phyloP scores from a whole-genome alignment of 2,113 vertebrate genomes.

The Strix aluco region DNA sequence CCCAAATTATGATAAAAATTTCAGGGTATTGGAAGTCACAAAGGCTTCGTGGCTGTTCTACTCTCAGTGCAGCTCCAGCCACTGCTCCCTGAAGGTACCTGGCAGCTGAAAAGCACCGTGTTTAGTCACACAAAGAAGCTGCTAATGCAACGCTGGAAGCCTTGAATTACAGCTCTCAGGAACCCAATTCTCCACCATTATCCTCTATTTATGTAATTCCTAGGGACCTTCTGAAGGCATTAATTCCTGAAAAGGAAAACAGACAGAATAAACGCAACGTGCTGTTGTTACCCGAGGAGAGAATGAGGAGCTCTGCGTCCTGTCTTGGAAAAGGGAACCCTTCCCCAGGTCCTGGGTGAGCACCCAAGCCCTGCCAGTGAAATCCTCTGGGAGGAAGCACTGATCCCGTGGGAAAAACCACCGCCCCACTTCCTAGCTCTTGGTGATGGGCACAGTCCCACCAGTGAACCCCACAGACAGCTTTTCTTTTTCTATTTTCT shows the following conservation, averaged over 20 bases:
- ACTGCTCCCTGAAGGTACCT: background rate
- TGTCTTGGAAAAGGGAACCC: background rate
- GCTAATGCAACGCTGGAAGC: background rate
- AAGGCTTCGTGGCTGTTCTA: background rate
- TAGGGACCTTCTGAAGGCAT: background rate
- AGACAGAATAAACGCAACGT: fast-evolving
- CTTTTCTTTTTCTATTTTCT: background rate
- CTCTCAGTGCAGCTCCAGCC: background rate
- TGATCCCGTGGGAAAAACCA: background rate
- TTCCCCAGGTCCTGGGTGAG: background rate
- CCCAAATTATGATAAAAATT: background rate
- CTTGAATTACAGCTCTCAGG: background rate
- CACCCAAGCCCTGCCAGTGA: background rate
- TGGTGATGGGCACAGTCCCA: fast-evolving
- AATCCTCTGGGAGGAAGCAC: background rate
- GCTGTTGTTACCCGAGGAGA: background rate
- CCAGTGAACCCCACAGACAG: background rate
- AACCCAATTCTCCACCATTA: background rate
- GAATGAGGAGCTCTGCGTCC: background rate
- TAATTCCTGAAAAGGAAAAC: background rate
- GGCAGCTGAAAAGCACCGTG: background rate
- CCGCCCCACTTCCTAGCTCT: fast-evolving
- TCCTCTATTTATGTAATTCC: background rate
- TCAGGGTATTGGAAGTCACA: background rate
- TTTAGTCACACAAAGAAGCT: background rate